A percentile compares a stretch with the other conserved stretches of the same genome.
These are phyloP conservation scores for Cistogaster globosa DNA, from an alignment of 2,888 invertebrate genomes.

Conservation along the genomic window DNA sequence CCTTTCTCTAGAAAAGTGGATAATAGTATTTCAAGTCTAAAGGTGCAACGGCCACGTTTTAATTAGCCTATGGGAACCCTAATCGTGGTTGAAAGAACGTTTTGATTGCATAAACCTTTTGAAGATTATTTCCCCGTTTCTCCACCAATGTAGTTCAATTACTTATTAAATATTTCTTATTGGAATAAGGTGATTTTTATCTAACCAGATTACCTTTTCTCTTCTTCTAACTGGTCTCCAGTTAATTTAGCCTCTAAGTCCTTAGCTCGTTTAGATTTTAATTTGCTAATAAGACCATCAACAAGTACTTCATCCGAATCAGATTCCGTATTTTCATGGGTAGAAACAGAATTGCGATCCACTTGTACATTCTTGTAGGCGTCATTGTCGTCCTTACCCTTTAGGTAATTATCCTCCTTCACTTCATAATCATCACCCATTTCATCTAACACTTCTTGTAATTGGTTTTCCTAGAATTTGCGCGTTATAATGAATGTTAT, in stretches of 20 bases:
- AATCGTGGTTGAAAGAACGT: no score
- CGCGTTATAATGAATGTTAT: not conserved
- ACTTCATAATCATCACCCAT: conserved; percentile 23
- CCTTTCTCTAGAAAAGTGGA: no score
- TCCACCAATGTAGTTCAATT: no score
- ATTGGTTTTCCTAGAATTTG: conserved; percentile 51
- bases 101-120: no score
- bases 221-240: conserved; percentile 75
- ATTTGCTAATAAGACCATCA: conserved; percentile 74
- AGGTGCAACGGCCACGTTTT: no score
- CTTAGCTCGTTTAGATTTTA: conserved; percentile 75
- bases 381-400: conserved; percentile 47
- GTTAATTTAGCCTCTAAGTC: conserved; percentile 75
- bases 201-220: conserved; percentile 73
- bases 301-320: conserved; percentile 47
- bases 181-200: not conserved
- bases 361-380: conserved; percentile 10
- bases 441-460: conserved; percentile 19
- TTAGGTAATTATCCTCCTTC: conserved; percentile 4
- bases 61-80: no score
- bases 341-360: not conserved
- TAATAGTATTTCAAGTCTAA: no score
- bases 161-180: no score
- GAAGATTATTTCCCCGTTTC: no score
- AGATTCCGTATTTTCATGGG: conserved; percentile 50